Evolutionary conservation across 2,797 vertebrate genomes (phyloP), one percentile per base, ranked within the genome.

Genomic region (Anisognathus igniventris): DNA sequence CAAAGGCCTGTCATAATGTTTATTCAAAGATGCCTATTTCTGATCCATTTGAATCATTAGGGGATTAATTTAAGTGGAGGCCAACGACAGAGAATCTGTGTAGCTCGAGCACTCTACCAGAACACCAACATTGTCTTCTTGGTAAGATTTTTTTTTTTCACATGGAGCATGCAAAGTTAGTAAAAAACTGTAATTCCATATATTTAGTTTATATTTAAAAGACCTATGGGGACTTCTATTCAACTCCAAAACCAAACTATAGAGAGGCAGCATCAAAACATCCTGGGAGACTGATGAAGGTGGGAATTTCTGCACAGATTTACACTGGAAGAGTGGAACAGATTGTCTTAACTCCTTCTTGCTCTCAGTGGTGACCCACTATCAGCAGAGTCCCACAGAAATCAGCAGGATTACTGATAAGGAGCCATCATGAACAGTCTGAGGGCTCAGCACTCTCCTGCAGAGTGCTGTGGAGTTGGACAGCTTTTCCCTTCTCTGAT

Each of bases 1-100:
- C 58, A 56, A 57, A 66, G 33, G 35, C 14, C 19, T 93, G 27
- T 84, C 48, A 80, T 54, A 65, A 56, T 91, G 54, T 90, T 96
- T 81, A 56, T 90, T 73, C 35, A 87, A 90, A 91, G 23, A 67
- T 87, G 31, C 18, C 14, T 87, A 28, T 92, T 94, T 86, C 87
- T 96, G 45, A 75, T 96, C 53, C 91, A 45, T 92, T 98, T 24
- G 97, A 61, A 81, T 97, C 83, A 64, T 68, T 96, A 99, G 99
- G 99, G 99, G 67, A 99, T 99, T 98, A 99, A 99, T 95, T 98
- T 99, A 91, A 99, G 99, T 50, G 99, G 99, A 16, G 99, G 99
- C 6, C 99, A 99, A 96, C 98, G 99, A 56, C 99, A 99, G 97
- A 98, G 99, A 40, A 99, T 99, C 96, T 99, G 99, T 67, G 99